These are phyloP conservation scores for Coremacera marginata DNA, from an alignment of 2,888 invertebrate species.

Conservation along the genomic window DNA sequence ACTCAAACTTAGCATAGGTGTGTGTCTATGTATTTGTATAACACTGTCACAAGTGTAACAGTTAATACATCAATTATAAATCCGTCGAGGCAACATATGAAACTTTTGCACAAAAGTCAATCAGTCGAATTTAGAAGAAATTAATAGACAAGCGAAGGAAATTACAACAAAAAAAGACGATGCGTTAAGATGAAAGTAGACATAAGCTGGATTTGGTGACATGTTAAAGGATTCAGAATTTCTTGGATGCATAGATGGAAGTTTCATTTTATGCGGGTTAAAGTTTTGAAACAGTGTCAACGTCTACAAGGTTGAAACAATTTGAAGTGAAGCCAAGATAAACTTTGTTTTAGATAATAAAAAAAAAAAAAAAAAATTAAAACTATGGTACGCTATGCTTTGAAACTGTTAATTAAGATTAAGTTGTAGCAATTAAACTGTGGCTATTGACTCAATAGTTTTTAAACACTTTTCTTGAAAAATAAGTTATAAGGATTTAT, in stretches of 20 bases:
- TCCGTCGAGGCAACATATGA: slow-evolving; percentile 24
- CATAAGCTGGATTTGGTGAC: neutral
- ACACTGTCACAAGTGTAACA: neutral
- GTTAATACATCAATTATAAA: slow-evolving; percentile 38
- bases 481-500: too few relatives aligned
- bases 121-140: slow-evolving; percentile 14
- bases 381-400: too few relatives aligned
- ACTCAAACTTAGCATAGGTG: neutral
- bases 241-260: neutral
- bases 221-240: neutral
- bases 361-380: too few relatives aligned
- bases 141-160: neutral
- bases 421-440: slow-evolving; percentile 29
- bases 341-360: too few relatives aligned
- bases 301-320: neutral
- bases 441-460: neutral
- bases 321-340: too few relatives aligned
- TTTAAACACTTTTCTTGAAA: too few relatives aligned
- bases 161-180: neutral
- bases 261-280: neutral
- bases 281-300: neutral
- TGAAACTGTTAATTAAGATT: slow-evolving; percentile 26
- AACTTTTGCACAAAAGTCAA: slow-evolving; percentile 34
- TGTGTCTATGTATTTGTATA: neutral
- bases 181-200: neutral